These are phyloP conservation scores for Bombus soroeensis DNA, from an alignment of 1,140 invertebrate species.

Conservation along the genomic window DNA sequence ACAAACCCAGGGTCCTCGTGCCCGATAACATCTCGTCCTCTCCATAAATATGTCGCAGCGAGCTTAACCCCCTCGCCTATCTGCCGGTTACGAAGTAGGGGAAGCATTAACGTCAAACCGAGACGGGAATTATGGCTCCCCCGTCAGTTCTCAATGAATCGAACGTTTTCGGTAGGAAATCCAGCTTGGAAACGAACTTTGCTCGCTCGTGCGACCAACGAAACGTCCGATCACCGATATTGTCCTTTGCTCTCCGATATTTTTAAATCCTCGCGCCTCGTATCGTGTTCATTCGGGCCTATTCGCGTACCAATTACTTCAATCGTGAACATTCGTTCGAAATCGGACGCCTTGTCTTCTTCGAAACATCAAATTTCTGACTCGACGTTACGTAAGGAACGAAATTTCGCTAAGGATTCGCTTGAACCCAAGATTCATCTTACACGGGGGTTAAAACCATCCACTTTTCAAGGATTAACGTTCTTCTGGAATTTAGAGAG, in stretches of 20 bases:
- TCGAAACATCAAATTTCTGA: no score
- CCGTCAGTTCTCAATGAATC: slow-evolving; percentile 84
- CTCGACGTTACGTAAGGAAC: no score
- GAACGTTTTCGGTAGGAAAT: slow-evolving; percentile 81
- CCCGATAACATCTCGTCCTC: slow-evolving; percentile 82
- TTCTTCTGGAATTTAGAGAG: no score
- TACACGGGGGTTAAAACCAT: no score
- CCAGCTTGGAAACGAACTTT: slow-evolving; percentile 66
- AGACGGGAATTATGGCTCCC: slow-evolving; percentile 83
- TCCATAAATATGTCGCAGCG: slow-evolving; percentile 83
- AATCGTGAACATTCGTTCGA: not conserved
- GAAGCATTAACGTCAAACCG: slow-evolving; percentile 82
- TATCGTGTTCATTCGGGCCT: no score
- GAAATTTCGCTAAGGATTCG: no score
- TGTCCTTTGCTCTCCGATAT: slow-evolving; percentile 12
- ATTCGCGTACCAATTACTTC: not conserved
- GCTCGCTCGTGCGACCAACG: slow-evolving; percentile 69
- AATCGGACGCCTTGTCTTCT: no score
- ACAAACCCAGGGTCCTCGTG: slow-evolving; percentile 71
- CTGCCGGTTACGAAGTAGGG: slow-evolving; percentile 77
- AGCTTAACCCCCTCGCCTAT: slow-evolving; percentile 81
- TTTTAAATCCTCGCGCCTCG: not conserved
- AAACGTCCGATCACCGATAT: slow-evolving; percentile 38
- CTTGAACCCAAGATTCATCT: no score
- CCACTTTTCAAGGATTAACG: no score